A percentile compares a stretch with the other conserved stretches of the same genome.
phyloP scores from a whole-genome alignment of 2,797 vertebrate genomes.

The Falco rusticolus region DNA sequence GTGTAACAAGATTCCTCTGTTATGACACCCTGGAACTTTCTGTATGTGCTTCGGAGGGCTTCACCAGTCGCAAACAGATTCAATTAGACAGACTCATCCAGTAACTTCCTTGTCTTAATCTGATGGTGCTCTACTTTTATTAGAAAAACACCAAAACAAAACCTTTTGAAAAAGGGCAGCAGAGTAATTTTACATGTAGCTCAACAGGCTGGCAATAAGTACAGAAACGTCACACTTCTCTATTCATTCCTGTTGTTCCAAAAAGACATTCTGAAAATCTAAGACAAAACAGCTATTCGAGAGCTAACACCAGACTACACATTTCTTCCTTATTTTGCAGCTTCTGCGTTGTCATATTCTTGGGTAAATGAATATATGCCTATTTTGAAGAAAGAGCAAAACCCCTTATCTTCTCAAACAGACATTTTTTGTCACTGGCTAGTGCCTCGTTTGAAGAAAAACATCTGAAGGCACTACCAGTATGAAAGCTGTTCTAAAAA shows the following conservation, averaged over 20 bases:
- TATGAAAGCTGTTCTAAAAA: background rate
- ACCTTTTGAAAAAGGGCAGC: background rate
- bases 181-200: background rate
- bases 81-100: background rate
- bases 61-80: slow-evolving; percentile 1
- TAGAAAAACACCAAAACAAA: background rate
- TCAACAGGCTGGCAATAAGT: background rate
- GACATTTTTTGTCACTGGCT: background rate
- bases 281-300: background rate
- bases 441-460: background rate
- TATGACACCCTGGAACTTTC: slow-evolving; percentile 42
- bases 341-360: background rate
- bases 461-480: background rate
- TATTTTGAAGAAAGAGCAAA: background rate
- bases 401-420: background rate
- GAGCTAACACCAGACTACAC: background rate
- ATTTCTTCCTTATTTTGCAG: background rate
- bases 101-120: background rate
- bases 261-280: background rate
- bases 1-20: slow-evolving; percentile 18
- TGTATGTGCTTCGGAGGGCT: background rate
- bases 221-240: background rate
- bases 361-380: background rate
- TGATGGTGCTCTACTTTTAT: background rate
- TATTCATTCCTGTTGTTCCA: background rate